Percentiles rank a stretch among this genome's conserved stretches.
Evolutionary conservation across 2,888 invertebrate genomes (phyloP).

Genomic region (Cecidostiba fungosa): DNA sequence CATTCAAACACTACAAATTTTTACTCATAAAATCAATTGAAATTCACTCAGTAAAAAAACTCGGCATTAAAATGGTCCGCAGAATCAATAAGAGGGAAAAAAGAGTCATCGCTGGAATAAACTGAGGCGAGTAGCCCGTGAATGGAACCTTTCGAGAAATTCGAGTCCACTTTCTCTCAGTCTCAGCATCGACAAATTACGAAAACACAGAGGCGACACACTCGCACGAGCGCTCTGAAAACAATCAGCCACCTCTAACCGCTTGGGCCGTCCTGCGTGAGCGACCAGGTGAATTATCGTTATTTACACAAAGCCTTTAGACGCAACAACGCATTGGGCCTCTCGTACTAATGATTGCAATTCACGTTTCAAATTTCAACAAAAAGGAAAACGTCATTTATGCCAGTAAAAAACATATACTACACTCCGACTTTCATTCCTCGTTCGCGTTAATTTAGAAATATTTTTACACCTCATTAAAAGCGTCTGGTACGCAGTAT

Average conservation of each 20-base stretch:
- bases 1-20: too few species aligned
- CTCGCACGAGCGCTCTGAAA: conserved; percentile 63
- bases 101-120: too few species aligned
- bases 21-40: too few species aligned
- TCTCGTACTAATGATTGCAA: not conserved
- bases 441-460: not conserved
- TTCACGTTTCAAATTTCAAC: not conserved
- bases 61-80: too few species aligned
- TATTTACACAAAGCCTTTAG: conserved; percentile 16
- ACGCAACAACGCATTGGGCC: conserved; percentile 32
- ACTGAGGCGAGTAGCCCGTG: conserved; percentile 51
- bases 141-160: conserved; percentile 75
- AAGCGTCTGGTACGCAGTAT: not conserved
- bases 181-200: conserved; percentile 70
- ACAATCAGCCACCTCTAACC: conserved; percentile 66
- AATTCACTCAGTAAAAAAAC: too few species aligned
- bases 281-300: conserved; percentile 50
- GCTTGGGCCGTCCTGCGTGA: conserved; percentile 22
- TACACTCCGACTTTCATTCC: not conserved
- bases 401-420: too few species aligned
- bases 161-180: conserved; percentile 66
- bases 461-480: not conserved
- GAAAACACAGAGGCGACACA: conserved; percentile 66
- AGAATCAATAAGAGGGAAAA: too few species aligned
- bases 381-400: not conserved